Base-by-base conservation (phyloP, 2,113 vertebrate species). In the Amphiprion percula region DNA sequence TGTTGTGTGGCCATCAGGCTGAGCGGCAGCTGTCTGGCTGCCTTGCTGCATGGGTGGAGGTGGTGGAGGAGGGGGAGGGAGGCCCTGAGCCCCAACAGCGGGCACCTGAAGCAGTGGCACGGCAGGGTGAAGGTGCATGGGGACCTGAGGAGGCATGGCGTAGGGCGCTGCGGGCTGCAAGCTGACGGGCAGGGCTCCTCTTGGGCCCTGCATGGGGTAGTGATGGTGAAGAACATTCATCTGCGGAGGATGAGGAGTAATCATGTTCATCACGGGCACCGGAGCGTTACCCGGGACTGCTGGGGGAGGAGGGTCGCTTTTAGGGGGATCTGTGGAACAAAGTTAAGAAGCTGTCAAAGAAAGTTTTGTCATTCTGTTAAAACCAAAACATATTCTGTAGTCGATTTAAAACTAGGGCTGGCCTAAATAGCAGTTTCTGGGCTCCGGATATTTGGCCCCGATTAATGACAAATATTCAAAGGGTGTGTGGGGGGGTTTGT, bases 11-110 rank as follows among this genome's bases (percentile, higher is more conserved):
- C 94, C 94, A 15, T 99, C 97, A 26, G 95, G 88, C 26, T 95
- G 97, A 74, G 96, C 91, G 54, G 95, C 91, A 56, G 95, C 81
- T 0, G 69, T 85, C 84, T 96, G 96, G 91, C 58, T 94, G 83
- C 96, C 93, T 86, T 97, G 97, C 59, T 98, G 98, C 86, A 97
- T 95, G 75, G 97, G 98, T 14, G 97, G 98, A 44, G 97, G 98
- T 0, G 98, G 98, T 4, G 98, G 98, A 8, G 98, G 98, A 8
- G 98, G 98, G 0, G 98, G 98, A 0, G 97, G 97, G 53, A 96
- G 95, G 90, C 96, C 96, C 95, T 99, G 98, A 89, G 96, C 92
- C 9, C 95, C 89, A 28, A 95, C 95, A 70, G 96, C 90, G 23
- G 97, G 95, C 77, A 96, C 95, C 91, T 97, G 97, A 77, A 98